Evolutionary conservation across 2,797 vertebrate species (phyloP), one percentile per base, ranked within the genome.

Genomic region (Emys orbicularis): DNA sequence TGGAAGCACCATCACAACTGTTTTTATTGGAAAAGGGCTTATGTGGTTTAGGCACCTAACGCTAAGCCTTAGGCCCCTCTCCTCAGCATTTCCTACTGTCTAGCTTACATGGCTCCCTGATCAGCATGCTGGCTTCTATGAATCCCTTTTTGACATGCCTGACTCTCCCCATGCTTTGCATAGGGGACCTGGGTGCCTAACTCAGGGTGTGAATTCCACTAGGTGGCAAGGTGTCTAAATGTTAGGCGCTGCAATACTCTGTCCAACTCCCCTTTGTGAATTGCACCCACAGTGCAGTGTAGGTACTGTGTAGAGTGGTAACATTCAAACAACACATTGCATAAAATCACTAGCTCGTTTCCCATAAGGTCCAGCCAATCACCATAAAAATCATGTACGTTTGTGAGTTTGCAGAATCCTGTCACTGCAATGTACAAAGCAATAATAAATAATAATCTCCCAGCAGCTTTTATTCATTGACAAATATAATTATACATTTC

Each of bases 381-480:
- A 77, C n/a, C 53, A 79, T 1, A 2, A 89, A 94, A 94, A 54
- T 7, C 6, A 4, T 81, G 94, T 90, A 90, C 16, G 61, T 92
- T 56, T 57, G 56, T 57, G 27, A 29, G 27, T 57, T 57, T 57
- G 56, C 27, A 65, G 31, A 65, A 34, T 65, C 12, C 93, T 79
- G 72, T 31, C 90, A 83, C 81, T 93, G 83, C 56, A 86, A 47
- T 72, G 15, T 81, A 37, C 31, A 18, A 65, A 65, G 6, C 15
- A 94, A 88, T 21, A 31, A 16, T 18, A 77, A 86, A 77, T 29
- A 76, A 19, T 83, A 92, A 90, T 81, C 81, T 84, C 37, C 56
- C 83, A 56, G 79, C 76, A 89, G n/a, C 76, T 91, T 92, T 91
- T 90, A 72, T 91, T 93, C 93, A 88, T 50, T 85, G 61, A 11